A percentile compares a stretch with the other conserved stretches of the same genome.
These are phyloP conservation scores for Micromussa lordhowensis DNA, from an alignment of 92 coral and sea anemone species.

Conservation along the genomic window DNA sequence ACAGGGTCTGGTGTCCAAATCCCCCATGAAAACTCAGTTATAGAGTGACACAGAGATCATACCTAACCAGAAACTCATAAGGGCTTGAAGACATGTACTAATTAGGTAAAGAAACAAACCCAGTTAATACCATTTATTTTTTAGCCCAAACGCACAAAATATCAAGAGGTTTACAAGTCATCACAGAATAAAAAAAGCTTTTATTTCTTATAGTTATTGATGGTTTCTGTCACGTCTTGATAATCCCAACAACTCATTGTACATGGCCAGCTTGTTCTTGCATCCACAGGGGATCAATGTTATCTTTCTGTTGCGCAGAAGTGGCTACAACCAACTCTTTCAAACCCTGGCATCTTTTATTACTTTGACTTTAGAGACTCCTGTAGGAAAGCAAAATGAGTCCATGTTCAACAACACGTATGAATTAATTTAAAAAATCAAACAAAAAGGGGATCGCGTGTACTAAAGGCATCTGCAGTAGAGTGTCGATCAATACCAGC, in stretches of 20 bases:
- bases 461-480: too few species aligned
- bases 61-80: too few species aligned
- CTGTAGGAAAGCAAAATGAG: background rate
- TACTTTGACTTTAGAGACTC: slow-evolving; percentile 12
- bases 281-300: background rate
- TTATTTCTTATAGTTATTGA: background rate
- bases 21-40: too few species aligned
- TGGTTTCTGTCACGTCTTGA: background rate
- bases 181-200: background rate
- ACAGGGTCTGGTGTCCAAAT: too few species aligned
- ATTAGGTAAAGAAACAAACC: background rate
- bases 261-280: background rate
- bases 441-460: too few species aligned
- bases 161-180: background rate
- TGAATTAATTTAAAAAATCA: background rate
- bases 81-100: too few species aligned
- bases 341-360: background rate
- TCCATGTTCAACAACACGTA: background rate
- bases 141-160: background rate
- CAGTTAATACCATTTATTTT: slow-evolving; percentile 1
- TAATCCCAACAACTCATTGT: background rate
- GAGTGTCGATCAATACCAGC: too few species aligned
- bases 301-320: background rate
- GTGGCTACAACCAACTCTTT: background rate
- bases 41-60: too few species aligned